These are phyloP conservation scores for Gnathonemus echidnorhynchus DNA, from an alignment of 2,113 vertebrate species.

Conservation along the genomic window DNA sequence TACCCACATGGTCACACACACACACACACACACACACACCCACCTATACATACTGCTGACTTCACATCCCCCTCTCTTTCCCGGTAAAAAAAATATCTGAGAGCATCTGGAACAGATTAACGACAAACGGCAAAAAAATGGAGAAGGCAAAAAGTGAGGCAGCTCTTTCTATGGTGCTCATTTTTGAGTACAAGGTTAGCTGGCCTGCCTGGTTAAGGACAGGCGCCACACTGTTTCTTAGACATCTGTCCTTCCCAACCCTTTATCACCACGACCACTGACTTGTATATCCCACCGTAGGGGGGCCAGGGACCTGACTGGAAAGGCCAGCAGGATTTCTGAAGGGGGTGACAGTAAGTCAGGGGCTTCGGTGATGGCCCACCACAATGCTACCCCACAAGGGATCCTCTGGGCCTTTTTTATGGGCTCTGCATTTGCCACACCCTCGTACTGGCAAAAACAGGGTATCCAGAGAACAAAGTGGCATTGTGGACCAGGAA, in stretches of 20 bases:
- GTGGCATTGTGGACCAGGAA: background rate
- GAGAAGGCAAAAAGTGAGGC: constrained; percentile 26
- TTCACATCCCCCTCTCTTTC: background rate
- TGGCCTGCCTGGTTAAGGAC: background rate
- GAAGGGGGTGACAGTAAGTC: background rate
- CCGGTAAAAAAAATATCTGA: background rate
- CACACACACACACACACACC: constrained; percentile 11
- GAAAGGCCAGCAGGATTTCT: background rate
- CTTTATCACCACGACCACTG: background rate
- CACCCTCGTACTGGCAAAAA: background rate
- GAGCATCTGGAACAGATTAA: constrained; percentile 24
- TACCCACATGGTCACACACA: constrained; percentile 26
- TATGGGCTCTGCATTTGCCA: background rate
- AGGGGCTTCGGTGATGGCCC: background rate
- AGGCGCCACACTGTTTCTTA: background rate
- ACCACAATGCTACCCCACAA: background rate
- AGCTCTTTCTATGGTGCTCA: constrained; percentile 36
- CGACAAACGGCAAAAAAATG: constrained; percentile 23
- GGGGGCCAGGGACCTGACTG: background rate
- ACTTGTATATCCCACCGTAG: background rate
- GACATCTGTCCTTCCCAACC: background rate
- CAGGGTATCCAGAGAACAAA: background rate
- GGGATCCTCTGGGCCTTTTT: background rate
- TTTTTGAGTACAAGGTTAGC: background rate
- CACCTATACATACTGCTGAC: background rate